Conservation (phyloP, 2,888 invertebrate species). For the Eristalis arbustorum region DNA sequence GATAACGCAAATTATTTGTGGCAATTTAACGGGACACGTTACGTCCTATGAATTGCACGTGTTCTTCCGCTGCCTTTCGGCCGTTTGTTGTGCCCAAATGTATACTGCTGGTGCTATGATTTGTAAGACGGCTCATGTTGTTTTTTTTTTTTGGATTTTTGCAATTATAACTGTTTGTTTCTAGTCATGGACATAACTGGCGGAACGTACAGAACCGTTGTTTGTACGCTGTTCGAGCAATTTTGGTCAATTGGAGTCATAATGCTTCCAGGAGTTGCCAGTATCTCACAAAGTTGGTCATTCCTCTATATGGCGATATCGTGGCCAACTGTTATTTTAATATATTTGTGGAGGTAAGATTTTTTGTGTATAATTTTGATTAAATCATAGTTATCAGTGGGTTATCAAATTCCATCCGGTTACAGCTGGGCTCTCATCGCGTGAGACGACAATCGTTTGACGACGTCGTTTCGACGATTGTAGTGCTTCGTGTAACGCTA, state of each 20-base stretch:
- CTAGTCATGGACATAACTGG: constrained; percentile 80
- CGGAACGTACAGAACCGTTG: constrained; percentile 79
- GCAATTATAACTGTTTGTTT: not conserved
- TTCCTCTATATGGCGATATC: constrained; percentile 81
- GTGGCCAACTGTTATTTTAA: constrained; percentile 80
- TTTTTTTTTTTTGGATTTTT: not conserved
- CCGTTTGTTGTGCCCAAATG: constrained; percentile 80
- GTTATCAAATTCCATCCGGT: too few relatives aligned
- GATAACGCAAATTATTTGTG: constrained; percentile 80
- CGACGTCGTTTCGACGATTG: too few relatives aligned
- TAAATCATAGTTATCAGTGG: too few relatives aligned
- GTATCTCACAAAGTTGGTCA: constrained; percentile 80
- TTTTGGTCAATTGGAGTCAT: constrained; percentile 82
- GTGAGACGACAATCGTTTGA: too few relatives aligned
- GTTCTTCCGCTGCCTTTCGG: constrained; percentile 80
- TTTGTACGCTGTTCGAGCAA: constrained; percentile 80
- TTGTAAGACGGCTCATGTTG: constrained; percentile 75
- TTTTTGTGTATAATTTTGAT: not conserved
- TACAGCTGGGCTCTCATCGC: too few relatives aligned
- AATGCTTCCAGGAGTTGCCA: constrained; percentile 80
- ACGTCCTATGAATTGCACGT: constrained; percentile 80
- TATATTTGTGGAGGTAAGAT: constrained; percentile 79
- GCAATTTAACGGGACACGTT: constrained; percentile 80
- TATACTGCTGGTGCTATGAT: constrained; percentile 81
- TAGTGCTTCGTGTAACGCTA: too few relatives aligned